A percentile compares a stretch with the other conserved stretches of the same genome.
Conservation (phyloP, 2,888 invertebrate species). For the Ptilodon capucinus region DNA sequence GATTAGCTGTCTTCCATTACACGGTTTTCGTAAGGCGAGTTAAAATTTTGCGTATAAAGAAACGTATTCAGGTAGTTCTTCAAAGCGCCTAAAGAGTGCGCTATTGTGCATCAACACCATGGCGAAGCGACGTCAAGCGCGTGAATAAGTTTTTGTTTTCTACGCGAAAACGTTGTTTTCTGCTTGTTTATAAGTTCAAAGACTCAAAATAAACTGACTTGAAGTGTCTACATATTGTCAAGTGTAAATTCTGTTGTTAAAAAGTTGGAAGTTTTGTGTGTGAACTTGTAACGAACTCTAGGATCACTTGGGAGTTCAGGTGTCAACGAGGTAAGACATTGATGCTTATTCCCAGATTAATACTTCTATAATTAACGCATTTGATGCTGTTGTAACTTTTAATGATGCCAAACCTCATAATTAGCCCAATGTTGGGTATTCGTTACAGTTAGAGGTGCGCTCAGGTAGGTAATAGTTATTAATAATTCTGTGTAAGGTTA, state of each 20-base stretch:
- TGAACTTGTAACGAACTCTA: conserved; percentile 79
- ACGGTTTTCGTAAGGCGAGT: background rate
- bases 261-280: conserved; percentile 73
- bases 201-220: conserved; percentile 55
- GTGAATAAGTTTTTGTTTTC: conserved; percentile 78
- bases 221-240: conserved; percentile 53
- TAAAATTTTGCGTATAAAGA: conserved; percentile 32
- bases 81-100: conserved; percentile 51
- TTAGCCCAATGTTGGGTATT: conserved; percentile 37
- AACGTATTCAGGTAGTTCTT: conserved; percentile 33
- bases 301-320: conserved; percentile 78
- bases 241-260: conserved; percentile 53
- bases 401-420: conserved; percentile 28
- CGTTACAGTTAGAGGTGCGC: conserved; percentile 34
- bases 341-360: conserved; percentile 68
- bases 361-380: conserved; percentile 64
- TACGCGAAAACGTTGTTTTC: conserved; percentile 69
- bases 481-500: conserved; percentile 76
- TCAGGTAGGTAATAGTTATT: conserved; percentile 71
- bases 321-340: conserved; percentile 82
- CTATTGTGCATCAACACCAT: conserved; percentile 70
- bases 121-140: conserved; percentile 75
- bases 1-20: no score
- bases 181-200: conserved; percentile 68
- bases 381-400: conserved; percentile 40